Conservation (phyloP, 2,888 invertebrate species). For the Chrysolina haemoptera region DNA sequence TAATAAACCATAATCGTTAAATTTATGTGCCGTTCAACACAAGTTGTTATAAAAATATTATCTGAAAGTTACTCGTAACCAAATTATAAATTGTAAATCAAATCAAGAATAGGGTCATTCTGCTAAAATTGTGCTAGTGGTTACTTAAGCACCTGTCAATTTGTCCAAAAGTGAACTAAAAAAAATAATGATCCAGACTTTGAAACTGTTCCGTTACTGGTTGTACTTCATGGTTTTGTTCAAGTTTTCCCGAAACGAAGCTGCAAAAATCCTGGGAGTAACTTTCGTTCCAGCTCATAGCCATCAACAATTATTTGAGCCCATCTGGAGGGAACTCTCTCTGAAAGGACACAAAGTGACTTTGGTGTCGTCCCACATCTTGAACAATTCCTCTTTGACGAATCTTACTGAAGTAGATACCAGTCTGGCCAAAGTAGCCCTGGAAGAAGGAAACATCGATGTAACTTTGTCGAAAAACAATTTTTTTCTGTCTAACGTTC, state of each 20-base stretch:
- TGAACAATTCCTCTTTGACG: conserved; percentile 46
- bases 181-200: not conserved
- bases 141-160: too few relatives aligned
- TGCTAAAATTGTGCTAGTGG: too few relatives aligned
- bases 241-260: not conserved
- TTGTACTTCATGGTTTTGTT: not conserved
- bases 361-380: conserved; percentile 51
- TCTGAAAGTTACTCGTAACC: too few relatives aligned
- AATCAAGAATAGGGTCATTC: too few relatives aligned
- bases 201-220: not conserved
- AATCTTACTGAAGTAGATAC: conserved; percentile 56
- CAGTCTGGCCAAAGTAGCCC: conserved; percentile 18
- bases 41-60: too few relatives aligned
- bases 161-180: too few relatives aligned
- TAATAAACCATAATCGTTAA: too few relatives aligned
- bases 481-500: not conserved
- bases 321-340: conserved; percentile 52
- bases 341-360: conserved; percentile 52
- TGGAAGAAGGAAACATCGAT: conserved; percentile 25
- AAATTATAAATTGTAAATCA: too few relatives aligned
- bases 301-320: conserved; percentile 48
- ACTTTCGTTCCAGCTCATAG: conserved; percentile 33
- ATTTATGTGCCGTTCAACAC: too few relatives aligned
- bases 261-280: conserved; percentile 26
- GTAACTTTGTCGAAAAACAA: not conserved